Base-by-base conservation (phyloP, 2,113 vertebrate genomes). In the Lagenorhynchus albirostris region DNA sequence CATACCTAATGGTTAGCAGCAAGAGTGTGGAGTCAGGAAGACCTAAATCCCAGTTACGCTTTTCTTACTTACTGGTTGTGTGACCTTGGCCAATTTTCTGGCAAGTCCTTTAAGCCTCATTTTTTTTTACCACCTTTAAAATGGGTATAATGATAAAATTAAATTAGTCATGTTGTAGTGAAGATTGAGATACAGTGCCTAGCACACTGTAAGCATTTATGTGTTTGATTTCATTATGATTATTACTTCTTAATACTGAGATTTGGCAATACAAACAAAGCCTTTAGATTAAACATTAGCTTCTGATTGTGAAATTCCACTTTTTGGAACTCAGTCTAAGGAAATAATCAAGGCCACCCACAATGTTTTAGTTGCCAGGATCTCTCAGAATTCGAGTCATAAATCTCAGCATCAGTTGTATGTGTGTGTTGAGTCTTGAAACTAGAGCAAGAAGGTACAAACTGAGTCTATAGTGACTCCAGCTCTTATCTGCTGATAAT, bases 301-400 rank as follows among this genome's bases (percentile, higher is more conserved):
- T 77, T 95, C 73, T 91, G 68, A 91, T 62, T 41, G 71, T 82
- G 76, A 93, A 94, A 97, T 91, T 93, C 67, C 55, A 93, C 79
- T 95, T 93, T 95, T 47, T 93, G 89, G 68, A 96, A 95, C 86
- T 89, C 38, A 73, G 81, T 82, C 77, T 62, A 41, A 94, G 89
- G 60, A 85, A 96, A 93, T 93, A 94, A 91, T 67, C 93, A 73
- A 73, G 53, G 67, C 62, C 86, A 70, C 55, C 68, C 77, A 77
- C 71, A 50, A 9, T 12, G 84, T 44, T 63, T 33, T 68, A 82
- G 93, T 79, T 93, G 33, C 86, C 80, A 60, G 73, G 68, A 76
- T 31, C 14, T 4, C 38, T 44, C 9, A 13, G 82, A 89, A 93
- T 91, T 70, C 53, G 65, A 77, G 36, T 63, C 62, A 11, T 80